Percentiles rank a stretch among this genome's conserved stretches.
Evolutionary conservation across 1,140 invertebrate genomes (phyloP).

Genomic region (Achroia grisella): DNA sequence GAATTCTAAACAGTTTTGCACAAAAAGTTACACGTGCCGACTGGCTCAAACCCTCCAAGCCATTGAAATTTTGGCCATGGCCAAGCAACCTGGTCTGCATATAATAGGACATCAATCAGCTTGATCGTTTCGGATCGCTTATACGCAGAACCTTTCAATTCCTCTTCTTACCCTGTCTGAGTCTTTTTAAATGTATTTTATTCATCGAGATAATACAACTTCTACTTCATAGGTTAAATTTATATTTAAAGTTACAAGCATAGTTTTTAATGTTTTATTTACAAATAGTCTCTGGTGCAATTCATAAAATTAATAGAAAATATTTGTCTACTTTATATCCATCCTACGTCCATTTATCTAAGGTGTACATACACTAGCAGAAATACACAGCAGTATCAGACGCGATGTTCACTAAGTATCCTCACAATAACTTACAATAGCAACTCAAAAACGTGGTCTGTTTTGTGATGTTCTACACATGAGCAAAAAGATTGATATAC

Average conservation of each 20-base stretch:
- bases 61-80: conserved; percentile 66
- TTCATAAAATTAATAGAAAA: conserved; percentile 4
- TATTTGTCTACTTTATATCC: conserved; percentile 11
- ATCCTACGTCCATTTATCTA: conserved; percentile 24
- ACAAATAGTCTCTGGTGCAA: conserved; percentile 3
- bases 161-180: no score
- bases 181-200: neutral
- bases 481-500: conserved; percentile 12
- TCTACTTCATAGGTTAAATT: no score
- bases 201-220: neutral
- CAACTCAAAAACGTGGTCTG: conserved; percentile 35
- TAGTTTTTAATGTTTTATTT: no score
- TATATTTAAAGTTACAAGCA: no score
- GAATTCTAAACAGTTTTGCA: conserved; percentile 63
- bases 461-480: conserved; percentile 20
- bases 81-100: conserved; percentile 40
- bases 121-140: conserved; percentile 28
- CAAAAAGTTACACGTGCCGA: conserved; percentile 72
- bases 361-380: neutral
- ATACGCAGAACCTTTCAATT: no score
- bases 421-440: conserved; percentile 41
- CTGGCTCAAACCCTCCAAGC: conserved; percentile 56
- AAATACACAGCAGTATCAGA: neutral
- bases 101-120: conserved; percentile 56
- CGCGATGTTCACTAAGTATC: conserved; percentile 33